Evolutionary conservation across 2,797 vertebrate species (phyloP), one percentile per base, ranked within the genome.

Genomic region (Alectoris magna): DNA sequence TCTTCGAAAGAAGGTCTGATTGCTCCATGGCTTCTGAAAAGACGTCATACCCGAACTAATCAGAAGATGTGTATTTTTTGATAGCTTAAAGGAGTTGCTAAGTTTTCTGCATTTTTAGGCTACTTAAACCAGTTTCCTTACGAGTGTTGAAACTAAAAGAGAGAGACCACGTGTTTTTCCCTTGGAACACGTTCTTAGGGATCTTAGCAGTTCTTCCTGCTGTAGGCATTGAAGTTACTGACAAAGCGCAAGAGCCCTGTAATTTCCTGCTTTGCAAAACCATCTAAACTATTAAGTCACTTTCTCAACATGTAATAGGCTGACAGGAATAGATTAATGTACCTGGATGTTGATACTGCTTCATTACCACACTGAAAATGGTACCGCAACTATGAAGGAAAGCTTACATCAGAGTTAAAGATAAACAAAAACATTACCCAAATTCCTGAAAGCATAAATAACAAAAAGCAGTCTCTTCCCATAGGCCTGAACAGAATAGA

Each of bases 211-310:
- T 34, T 90, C 51, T 84, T 94, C 76, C 85, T 91, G 83, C 51
- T 67, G 34, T 24, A 67, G 41, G 38, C 67, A 79, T 4, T 78
- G 68, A 87, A 81, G 56, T 84, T 84, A 71, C 71, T 76, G 44
- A 92, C 90, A 85, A 85, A 79, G 63, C 0, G 0, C 43, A 76
- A 78, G 38, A n/a, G 51, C 34, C 5, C 27, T 46, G 34, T 56
- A 51, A 91, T 82, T 90, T 94, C 80, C 90, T 84, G 74, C 74
- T 75, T 63, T 56, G 59, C 56, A 88, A 67, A 87, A 48, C 51
- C 59, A 79, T 36, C 56, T 76, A 44, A 91, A 82, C 0, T 6
- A 75, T 34, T 78, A 41, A n/a, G 39, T 67, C 51, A 72, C 41
- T 62, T 90, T 91, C 86, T 62, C 16, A 78, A 44, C 27, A 60